Percentiles rank a stretch among this genome's conserved stretches.
Conservation (phyloP, 1,140 invertebrate genomes). For the Cephus cinctus region DNA sequence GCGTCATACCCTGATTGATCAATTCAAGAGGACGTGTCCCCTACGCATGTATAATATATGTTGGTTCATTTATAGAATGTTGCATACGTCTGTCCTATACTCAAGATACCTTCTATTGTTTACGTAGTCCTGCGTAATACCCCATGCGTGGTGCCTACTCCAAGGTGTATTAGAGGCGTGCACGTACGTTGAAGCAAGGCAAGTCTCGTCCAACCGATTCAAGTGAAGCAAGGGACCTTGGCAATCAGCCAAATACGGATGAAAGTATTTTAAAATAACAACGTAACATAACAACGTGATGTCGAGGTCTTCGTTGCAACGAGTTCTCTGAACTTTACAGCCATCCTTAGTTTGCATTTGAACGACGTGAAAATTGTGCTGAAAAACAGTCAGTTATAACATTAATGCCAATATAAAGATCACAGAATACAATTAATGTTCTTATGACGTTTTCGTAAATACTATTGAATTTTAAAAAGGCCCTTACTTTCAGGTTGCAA, state of each 20-base stretch:
- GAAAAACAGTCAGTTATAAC: too few relatives aligned
- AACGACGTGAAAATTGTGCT: too few relatives aligned
- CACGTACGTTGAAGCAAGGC: conserved; percentile 17
- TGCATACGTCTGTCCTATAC: too few relatives aligned
- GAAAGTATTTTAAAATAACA: conserved; percentile 42
- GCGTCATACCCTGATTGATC: conserved; percentile 38
- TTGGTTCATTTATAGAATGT: neutral
- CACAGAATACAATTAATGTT: too few relatives aligned
- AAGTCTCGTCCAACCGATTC: conserved; percentile 20
- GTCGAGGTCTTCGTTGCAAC: conserved; percentile 16
- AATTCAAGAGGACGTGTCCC: conserved; percentile 30
- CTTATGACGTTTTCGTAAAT: too few relatives aligned
- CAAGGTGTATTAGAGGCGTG: conserved; percentile 18
- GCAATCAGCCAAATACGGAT: conserved; percentile 42
- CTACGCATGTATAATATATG: conserved; percentile 3
- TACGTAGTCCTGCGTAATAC: conserved; percentile 20
- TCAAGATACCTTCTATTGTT: conserved; percentile 26
- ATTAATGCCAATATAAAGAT: too few relatives aligned
- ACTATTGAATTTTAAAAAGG: too few relatives aligned
- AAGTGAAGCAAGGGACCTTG: conserved; percentile 43
- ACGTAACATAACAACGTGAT: conserved; percentile 25
- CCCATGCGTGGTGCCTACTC: conserved; percentile 13
- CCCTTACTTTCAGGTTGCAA: too few relatives aligned
- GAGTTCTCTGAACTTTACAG: conserved; percentile 27
- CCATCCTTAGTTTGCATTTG: too few relatives aligned